A percentile compares a stretch with the other conserved stretches of the same genome.
phyloP scores from a whole-genome alignment of 2,888 invertebrate genomes.

The Euproctis similis region DNA sequence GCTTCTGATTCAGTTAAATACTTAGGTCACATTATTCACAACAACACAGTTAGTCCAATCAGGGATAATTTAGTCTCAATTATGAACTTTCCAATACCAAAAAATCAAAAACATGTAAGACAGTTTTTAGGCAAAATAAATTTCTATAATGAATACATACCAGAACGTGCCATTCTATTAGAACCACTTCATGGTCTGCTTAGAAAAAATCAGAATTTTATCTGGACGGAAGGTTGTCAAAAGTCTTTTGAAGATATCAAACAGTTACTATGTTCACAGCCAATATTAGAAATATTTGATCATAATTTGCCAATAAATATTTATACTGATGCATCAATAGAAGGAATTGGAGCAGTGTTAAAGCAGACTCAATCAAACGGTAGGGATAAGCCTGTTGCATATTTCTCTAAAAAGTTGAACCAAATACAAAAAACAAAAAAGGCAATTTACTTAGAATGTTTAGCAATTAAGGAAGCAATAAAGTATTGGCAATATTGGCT shows the following conservation, averaged over 20 bases:
- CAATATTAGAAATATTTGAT: not conserved
- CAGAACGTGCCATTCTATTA: constrained; percentile 7
- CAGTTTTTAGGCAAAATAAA: no score
- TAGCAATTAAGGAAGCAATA: no score
- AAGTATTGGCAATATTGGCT: no score
- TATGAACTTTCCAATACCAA: constrained; percentile 13
- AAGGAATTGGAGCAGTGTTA: no score
- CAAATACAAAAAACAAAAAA: no score
- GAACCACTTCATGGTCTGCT: constrained; percentile 16
- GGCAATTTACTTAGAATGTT: no score
- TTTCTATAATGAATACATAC: no score
- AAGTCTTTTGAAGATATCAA: constrained; percentile 1
- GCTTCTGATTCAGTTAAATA: no score
- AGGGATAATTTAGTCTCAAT: constrained; percentile 24
- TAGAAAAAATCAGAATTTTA: no score
- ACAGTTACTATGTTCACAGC: not conserved
- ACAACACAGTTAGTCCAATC: constrained; percentile 18
- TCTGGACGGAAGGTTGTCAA: constrained; percentile 11
- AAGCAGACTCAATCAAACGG: no score
- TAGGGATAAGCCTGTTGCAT: no score
- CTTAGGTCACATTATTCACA: constrained; percentile 21
- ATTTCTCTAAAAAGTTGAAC: no score
- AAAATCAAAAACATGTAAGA: constrained; percentile 17
- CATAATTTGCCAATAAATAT: not conserved
- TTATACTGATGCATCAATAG: not conserved